Evolutionary conservation across 2,888 invertebrate genomes (phyloP), one percentile per base, ranked within the genome.

Genomic region (Monopis laevigella): DNA sequence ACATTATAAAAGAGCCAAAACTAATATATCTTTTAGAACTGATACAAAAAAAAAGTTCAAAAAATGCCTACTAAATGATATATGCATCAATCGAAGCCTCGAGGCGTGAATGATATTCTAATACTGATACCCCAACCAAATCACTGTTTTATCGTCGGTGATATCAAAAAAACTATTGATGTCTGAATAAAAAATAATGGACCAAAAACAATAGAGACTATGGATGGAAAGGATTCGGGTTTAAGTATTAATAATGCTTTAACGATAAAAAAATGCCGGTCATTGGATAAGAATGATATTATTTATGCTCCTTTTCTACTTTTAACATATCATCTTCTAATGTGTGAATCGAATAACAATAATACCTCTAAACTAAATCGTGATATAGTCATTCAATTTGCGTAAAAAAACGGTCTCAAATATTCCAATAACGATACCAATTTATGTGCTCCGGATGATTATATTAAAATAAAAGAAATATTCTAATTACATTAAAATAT

Each of bases 181-280:
- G 77, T 74, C 75, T 68, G 67, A 59, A 73, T 62, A 78, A 80
- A 77, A 70, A 75, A 70, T 75, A 77, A 66, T 62, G 66, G 56
- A 58, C 62, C 64, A 80, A 77, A 80, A 80, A 80, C 80, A 80
- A 80, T 77, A 71, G 72, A 74, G 75, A 68, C 75, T 77, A 77
- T 75, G 80, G 78, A 75, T 78, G 70, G 65, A 68, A 63, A 66
- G 67, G 60, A 62, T 70, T 65, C 65, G 62, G n/a, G n/a, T n/a
- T n/a, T n/a, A n/a, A n/a, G n/a, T 75, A 70, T 74, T 77, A 77
- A 77, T 78, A 78, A 75, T 67, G 69, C 64, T 69, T 59, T 59
- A 62, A 66, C 57, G 29, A 14, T 58, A 59, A 14, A 43, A 45
- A 21, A 27, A 29, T 39, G 34, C 35, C 45, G 45, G 46, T 46